phyloP scores from a whole-genome alignment of 2,113 vertebrate genomes.

The Apus apus region DNA sequence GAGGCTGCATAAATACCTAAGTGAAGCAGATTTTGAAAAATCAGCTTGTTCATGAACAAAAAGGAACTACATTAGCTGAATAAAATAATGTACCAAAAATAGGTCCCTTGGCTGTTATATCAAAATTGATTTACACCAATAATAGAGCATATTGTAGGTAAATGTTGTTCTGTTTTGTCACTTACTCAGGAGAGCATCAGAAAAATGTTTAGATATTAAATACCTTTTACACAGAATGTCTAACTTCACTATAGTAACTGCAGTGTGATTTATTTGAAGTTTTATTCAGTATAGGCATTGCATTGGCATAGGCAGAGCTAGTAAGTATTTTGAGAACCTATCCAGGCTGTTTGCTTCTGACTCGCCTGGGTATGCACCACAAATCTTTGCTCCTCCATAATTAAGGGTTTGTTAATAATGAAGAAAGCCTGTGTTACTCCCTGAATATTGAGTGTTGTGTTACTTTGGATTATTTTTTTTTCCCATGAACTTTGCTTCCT shows the following conservation, averaged over 20 bases:
- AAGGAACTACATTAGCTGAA: not conserved
- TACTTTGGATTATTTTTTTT: not conserved
- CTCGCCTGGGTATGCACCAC: not conserved
- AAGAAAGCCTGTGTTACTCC: not conserved
- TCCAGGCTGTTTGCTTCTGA: not conserved
- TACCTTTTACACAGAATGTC: not conserved
- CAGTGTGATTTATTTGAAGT: not conserved
- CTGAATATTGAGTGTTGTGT: not conserved
- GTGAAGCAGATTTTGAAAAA: not conserved
- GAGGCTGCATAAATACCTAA: not conserved
- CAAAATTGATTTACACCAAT: not conserved
- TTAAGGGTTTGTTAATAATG: not conserved
- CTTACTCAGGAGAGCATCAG: not conserved
- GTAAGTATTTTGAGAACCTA: not conserved
- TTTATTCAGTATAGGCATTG: not conserved
- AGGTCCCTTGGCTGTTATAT: not conserved
- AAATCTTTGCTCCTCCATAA: not conserved
- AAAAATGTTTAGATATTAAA: not conserved
- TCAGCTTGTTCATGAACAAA: not conserved
- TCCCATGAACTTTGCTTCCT: not conserved
- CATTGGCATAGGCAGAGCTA: not conserved
- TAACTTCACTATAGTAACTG: not conserved
- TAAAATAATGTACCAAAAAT: slow-evolving; percentile 7
- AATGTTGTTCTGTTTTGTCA: not conserved
- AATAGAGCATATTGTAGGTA: not conserved